Evolutionary conservation across 1,140 invertebrate species (phyloP).

Genomic region (Drosophila kohkoa): DNA sequence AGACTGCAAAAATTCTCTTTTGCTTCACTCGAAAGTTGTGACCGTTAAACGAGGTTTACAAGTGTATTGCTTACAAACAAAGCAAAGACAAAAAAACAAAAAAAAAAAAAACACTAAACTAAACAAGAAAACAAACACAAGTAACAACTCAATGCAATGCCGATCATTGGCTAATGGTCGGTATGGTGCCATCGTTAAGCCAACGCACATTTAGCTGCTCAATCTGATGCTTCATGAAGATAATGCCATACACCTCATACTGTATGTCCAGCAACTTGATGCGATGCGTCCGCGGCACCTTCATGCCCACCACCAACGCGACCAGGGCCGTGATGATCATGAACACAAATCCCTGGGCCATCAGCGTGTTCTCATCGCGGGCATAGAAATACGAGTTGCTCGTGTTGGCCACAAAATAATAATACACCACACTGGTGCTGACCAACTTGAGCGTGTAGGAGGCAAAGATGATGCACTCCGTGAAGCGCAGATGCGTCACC

Average conservation of each 20-base stretch:
- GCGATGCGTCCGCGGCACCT: slow-evolving; percentile 72
- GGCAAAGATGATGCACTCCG: slow-evolving; percentile 60
- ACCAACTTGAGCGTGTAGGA: slow-evolving; percentile 70
- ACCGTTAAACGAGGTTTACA: too few species aligned
- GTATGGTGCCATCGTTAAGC: slow-evolving; percentile 80
- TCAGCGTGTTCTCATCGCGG: slow-evolving; percentile 67
- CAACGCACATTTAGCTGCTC: slow-evolving; percentile 79
- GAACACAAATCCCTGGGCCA: slow-evolving; percentile 80
- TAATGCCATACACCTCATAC: slow-evolving; percentile 77
- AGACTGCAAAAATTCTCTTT: too few species aligned
- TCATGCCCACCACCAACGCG: slow-evolving; percentile 77
- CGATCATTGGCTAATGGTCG: slow-evolving; percentile 70
- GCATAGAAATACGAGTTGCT: slow-evolving; percentile 79
- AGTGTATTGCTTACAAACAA: too few species aligned
- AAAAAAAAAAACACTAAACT: neutral
- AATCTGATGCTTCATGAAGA: slow-evolving; percentile 81
- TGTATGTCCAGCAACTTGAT: slow-evolving; percentile 73
- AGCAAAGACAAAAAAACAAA: neutral
- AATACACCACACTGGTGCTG: slow-evolving; percentile 66
- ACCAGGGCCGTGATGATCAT: slow-evolving; percentile 73
- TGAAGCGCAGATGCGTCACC: slow-evolving; percentile 70
- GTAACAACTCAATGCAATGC: neutral
- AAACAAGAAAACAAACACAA: neutral
- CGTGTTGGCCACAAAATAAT: slow-evolving; percentile 72
- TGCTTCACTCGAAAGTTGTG: too few species aligned